Base-by-base conservation (phyloP, 2,113 vertebrate genomes). In the Petroica traversi region DNA sequence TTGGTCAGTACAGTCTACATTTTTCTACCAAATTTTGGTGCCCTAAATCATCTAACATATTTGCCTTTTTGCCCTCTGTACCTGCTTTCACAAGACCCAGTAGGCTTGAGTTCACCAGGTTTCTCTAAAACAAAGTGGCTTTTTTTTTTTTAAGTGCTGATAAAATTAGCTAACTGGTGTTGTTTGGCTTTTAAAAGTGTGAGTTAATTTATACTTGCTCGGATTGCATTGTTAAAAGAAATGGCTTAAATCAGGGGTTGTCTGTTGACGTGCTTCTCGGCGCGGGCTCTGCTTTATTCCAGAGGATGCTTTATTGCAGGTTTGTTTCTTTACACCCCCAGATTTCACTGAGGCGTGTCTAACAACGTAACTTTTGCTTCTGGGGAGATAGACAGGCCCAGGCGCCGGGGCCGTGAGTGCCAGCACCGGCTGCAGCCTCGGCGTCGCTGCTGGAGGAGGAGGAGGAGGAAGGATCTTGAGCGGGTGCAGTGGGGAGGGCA, bases 211-310 rank as follows among this genome's bases (percentile, higher is more conserved):
- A 71, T 95, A 92, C 88, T 93, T 96, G 95, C 95, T 92, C 38
- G 8, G 85, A 68, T 88, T n/a, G 82, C 88, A 67, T 94, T 96
- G 95, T 96, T 93, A 67, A 82, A 80, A 86, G 93, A 83, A 95
- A 61, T 94, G 93, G 87, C 84, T 96, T 95, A 96, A 95, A 95
- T 97, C 93, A 92, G 81, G 89, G 94, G 87, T 95, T 96, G 95
- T 95, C 93, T 96, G 91, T 94, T 95, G 96, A 96, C 7, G 74
- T 76, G 93, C 89, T 92, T 94, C 92, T 94, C 24, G 2, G 91
- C 6, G 71, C 80, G 1, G 91, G 94, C 78, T 96, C 67, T 9
- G 75, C 94, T 92, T 89, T 93, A 79, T 95, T 94, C 89, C 46
- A 12, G 12, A 85, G 78, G 92, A 94, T 96, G 93, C 85, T 95